Base-by-base conservation (phyloP, 2,797 vertebrate species). In the Darevskia mixta region DNA sequence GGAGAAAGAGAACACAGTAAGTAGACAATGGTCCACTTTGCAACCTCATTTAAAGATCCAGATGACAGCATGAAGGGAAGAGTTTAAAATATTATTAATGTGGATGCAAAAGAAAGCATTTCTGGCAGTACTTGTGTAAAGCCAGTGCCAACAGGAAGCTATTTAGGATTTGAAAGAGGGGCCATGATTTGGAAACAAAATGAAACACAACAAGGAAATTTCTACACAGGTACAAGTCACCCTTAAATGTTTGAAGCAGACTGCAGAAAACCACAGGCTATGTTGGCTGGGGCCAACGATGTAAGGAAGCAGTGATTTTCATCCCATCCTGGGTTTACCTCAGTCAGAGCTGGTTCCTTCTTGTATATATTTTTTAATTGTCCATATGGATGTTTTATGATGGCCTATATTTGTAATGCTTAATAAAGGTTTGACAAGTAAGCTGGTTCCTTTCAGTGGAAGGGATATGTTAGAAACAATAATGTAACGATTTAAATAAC, bases 1-100 rank as follows among this genome's bases (percentile, higher is more conserved):
- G 2, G 73, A 89, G 7, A 32, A 27, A 43, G 5, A 2, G 15
- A 17, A 45, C 7, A 43, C 29, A 67, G 41, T 32, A 49, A 83
- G 86, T 0, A 73, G 76, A 2, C 0, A 2, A 72, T 41, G 45
- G 32, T 58, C 9, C 76, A 1, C 49, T 32, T 49, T 5, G 10
- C 20, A 88, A 2, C 25, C 9, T 58, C 1, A 29, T 85, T 76
- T 58, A 92, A 92, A 92, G 85, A 23, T 5, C 1, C 3, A 82
- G 10, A 64, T 0, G 49, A 35, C 61, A 66, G 1, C 17, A 72
- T 20, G 9, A 72, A 86, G 29, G 43, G 71, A 83, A 85, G 58
- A 0, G 0, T 2, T 67, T 86, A 32, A n/a, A 86, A 35, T 35
- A 13, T 4, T 20, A 79, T 11, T 10, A 82, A 10, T 77, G 20